Conservation (phyloP, 2,113 vertebrate species). For the Apteryx mantelli region DNA sequence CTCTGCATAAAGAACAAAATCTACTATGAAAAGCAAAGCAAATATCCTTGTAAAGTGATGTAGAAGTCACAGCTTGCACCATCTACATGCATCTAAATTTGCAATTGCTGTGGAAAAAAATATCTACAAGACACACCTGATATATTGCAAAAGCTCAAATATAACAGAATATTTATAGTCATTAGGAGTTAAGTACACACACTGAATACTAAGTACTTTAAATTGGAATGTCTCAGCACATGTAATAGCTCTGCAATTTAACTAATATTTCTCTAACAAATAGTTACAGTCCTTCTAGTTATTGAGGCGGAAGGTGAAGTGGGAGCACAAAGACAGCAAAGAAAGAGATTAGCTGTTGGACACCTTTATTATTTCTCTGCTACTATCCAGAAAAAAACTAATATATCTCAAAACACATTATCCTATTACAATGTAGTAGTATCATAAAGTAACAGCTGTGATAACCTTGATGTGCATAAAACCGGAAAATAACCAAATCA, state of each 20-base stretch:
- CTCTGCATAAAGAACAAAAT: background rate
- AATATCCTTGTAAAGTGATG: background rate
- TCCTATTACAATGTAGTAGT: constrained; percentile 13
- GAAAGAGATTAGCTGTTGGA: constrained; percentile 26
- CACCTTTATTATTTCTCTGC: constrained; percentile 46
- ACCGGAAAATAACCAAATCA: constrained; percentile 41
- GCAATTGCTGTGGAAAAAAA: background rate
- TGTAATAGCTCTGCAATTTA: constrained; percentile 28
- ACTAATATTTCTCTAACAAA: constrained; percentile 21
- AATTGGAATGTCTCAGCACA: background rate
- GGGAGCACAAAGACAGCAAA: constrained; percentile 17
- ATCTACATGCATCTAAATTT: background rate
- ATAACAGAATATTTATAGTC: background rate
- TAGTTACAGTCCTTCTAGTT: background rate
- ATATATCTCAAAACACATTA: constrained; percentile 46
- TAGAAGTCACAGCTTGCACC: background rate
- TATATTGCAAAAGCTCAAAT: background rate
- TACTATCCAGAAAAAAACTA: background rate
- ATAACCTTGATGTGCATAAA: constrained; percentile 45
- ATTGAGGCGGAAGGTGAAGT: constrained; percentile 48
- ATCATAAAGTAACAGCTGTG: constrained; percentile 31
- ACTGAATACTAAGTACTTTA: background rate
- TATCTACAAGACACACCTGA: background rate
- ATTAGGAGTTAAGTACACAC: constrained; percentile 18
- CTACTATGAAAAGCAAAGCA: background rate